Conservation (phyloP, 2,888 invertebrate species). For the Podabrus alpinus region DNA sequence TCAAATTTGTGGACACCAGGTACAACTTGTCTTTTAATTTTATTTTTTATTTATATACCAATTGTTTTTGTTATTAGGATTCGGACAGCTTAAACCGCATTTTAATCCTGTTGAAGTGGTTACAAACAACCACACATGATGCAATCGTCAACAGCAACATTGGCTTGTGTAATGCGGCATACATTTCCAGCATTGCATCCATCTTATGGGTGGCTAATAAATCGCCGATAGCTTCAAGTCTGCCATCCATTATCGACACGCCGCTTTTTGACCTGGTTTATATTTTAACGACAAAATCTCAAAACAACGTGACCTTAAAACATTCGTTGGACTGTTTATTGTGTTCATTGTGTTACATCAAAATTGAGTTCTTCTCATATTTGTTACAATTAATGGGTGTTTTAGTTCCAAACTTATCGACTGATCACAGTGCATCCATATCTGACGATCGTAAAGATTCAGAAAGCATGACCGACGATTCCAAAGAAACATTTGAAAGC, state of each 20-base stretch:
- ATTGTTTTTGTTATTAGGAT: slow-evolving; percentile 52
- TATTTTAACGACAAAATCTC: slow-evolving; percentile 74
- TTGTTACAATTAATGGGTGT: slow-evolving; percentile 76
- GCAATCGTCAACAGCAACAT: slow-evolving; percentile 52
- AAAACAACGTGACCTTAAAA: slow-evolving; percentile 74
- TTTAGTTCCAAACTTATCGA: slow-evolving; percentile 58
- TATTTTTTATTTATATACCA: not conserved
- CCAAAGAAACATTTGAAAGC: slow-evolving; percentile 59
- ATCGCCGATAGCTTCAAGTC: slow-evolving; percentile 64
- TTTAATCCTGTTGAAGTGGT: slow-evolving; percentile 74
- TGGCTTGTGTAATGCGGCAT: slow-evolving; percentile 57
- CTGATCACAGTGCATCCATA: slow-evolving; percentile 60
- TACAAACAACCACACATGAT: slow-evolving; percentile 62
- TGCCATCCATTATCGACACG: slow-evolving; percentile 70
- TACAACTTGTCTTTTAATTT: slow-evolving; percentile 29
- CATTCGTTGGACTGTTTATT: slow-evolving; percentile 83
- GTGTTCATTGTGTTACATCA: slow-evolving; percentile 84
- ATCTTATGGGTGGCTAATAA: slow-evolving; percentile 77
- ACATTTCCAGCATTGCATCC: slow-evolving; percentile 79
- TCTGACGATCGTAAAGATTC: slow-evolving; percentile 63
- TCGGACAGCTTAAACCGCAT: slow-evolving; percentile 64
- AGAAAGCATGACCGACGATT: slow-evolving; percentile 72
- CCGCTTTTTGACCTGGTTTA: slow-evolving; percentile 79
- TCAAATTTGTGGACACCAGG: slow-evolving; percentile 70
- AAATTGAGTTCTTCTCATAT: slow-evolving; percentile 75